Evolutionary conservation across 2,888 invertebrate genomes (phyloP).

Genomic region (Lacanobia oleracea): DNA sequence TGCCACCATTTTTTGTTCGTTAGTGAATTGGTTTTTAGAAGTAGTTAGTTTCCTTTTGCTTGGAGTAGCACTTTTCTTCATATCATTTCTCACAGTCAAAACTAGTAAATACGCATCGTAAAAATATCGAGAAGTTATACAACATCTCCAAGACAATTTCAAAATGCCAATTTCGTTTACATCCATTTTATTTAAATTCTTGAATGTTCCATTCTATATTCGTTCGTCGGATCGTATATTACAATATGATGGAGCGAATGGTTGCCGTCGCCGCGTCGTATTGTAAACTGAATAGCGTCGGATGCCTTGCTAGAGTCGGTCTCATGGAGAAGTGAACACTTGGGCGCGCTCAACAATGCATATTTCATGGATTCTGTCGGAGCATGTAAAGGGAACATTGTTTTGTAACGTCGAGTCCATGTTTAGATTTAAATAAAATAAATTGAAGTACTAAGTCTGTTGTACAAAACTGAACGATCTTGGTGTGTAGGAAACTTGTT

Average conservation of each 20-base stretch:
- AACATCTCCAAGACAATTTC: neutral
- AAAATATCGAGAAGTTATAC: neutral
- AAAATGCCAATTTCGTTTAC: conserved; percentile 14
- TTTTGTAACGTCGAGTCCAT: conserved; percentile 9
- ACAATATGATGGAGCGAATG: conserved; percentile 33
- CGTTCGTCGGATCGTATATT: conserved; percentile 14
- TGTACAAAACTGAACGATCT: neutral
- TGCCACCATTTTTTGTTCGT: too few relatives aligned
- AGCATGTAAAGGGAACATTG: conserved; percentile 13
- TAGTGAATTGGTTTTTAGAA: too few relatives aligned
- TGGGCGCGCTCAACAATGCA: conserved; percentile 39
- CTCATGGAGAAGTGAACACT: conserved; percentile 36
- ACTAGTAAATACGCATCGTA: neutral
- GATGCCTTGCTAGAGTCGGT: conserved; percentile 23
- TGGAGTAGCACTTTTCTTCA: neutral
- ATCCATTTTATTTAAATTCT: conserved; percentile 31
- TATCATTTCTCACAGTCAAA: neutral
- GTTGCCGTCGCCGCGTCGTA: conserved; percentile 33
- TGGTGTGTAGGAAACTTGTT: neutral
- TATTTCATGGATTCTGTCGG: conserved; percentile 53
- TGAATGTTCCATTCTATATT: conserved; percentile 29
- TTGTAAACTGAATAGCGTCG: conserved; percentile 30
- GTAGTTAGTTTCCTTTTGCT: too few relatives aligned
- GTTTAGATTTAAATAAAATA: conserved; percentile 32
- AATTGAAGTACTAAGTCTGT: neutral